Conservation (phyloP, 1,140 invertebrate species). For the Papilio polytes region DNA sequence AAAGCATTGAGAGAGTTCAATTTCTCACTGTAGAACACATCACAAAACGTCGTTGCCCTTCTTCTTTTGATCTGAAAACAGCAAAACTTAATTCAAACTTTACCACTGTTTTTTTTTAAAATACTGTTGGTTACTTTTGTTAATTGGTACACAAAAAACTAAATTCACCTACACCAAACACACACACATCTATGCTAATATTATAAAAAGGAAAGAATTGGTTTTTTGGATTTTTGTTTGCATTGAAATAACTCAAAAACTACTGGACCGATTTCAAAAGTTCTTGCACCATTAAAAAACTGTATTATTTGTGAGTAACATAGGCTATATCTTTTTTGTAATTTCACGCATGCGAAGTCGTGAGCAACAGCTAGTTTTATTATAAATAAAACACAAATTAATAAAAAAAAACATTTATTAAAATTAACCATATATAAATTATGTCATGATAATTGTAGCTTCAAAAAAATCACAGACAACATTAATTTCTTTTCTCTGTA, state of each 20-base stretch:
- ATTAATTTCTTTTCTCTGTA: conserved; percentile 18
- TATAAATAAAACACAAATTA: conserved; percentile 24
- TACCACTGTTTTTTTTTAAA: background rate
- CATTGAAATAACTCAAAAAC: too few species aligned
- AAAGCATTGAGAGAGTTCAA: background rate
- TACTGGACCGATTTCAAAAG: too few species aligned
- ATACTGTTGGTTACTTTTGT: conserved; percentile 21
- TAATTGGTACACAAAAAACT: conserved; percentile 13
- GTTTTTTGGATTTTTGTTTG: too few species aligned
- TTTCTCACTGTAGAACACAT: conserved; percentile 35
- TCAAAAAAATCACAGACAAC: conserved; percentile 46
- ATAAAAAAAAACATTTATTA: conserved; percentile 40
- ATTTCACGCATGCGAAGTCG: too few species aligned
- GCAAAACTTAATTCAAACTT: background rate
- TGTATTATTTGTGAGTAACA: too few species aligned
- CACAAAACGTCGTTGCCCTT: conserved; percentile 1
- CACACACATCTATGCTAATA: background rate
- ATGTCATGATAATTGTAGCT: conserved; percentile 44
- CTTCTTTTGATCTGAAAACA: conserved; percentile 32
- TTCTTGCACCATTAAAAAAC: too few species aligned
- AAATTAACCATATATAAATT: conserved; percentile 38
- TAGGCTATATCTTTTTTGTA: too few species aligned
- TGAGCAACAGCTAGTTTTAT: background rate
- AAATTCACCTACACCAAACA: background rate
- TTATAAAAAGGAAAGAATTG: background rate